Conservation (phyloP, 2,888 invertebrate species). For the Hirtodrosophila cameraria region DNA sequence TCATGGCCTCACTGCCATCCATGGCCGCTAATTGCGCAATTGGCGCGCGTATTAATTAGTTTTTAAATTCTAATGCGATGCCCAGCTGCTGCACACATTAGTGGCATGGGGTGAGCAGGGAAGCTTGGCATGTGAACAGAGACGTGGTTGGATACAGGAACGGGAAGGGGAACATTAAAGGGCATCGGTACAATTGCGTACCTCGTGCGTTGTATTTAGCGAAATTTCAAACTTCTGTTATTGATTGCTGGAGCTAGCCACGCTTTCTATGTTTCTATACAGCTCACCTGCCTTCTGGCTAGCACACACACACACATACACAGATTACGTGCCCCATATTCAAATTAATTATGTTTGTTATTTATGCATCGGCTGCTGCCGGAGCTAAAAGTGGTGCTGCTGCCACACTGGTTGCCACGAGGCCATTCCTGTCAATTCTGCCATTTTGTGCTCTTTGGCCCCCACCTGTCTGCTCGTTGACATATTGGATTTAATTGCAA, state of each 20-base stretch:
- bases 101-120: background rate
- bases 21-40: conserved; percentile 75
- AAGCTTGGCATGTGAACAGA: background rate
- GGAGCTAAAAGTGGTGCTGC: conserved; percentile 1
- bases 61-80: conserved; percentile 74
- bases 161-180: background rate
- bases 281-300: background rate
- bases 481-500: conserved; percentile 40
- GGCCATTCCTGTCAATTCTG: conserved; percentile 30
- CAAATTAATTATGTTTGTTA: conserved; percentile 77
- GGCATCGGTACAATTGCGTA: conserved; percentile 4
- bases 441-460: conserved; percentile 41
- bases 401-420: conserved; percentile 27
- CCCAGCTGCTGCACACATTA: conserved; percentile 61
- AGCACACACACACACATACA: conserved; percentile 16
- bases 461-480: conserved; percentile 20
- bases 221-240: conserved; percentile 55
- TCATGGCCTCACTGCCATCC: conserved; percentile 12
- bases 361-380: conserved; percentile 67
- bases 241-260: conserved; percentile 53
- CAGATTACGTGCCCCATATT: conserved; percentile 63
- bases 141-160: background rate
- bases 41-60: conserved; percentile 77
- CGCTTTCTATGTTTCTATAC: conserved; percentile 2
- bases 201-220: conserved; percentile 36